phyloP scores from a whole-genome alignment of 2,797 vertebrate genomes.

The Halcyon leucocephala region DNA sequence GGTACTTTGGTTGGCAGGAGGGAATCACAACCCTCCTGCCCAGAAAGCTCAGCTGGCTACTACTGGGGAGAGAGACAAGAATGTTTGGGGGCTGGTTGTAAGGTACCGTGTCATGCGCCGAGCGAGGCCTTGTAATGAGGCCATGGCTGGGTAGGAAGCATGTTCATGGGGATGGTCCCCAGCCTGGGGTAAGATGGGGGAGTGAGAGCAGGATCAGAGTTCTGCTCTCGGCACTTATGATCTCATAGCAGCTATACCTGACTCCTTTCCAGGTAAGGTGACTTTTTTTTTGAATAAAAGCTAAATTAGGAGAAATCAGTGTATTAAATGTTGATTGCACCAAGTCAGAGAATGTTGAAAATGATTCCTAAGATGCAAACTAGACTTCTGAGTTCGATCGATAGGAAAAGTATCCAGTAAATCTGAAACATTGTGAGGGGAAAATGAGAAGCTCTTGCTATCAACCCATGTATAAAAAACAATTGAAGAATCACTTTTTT shows the following conservation, averaged over 20 bases:
- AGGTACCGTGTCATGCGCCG: not conserved
- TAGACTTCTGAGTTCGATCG: not conserved
- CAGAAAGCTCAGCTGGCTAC: not conserved
- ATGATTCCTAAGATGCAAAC: not conserved
- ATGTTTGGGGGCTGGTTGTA: not conserved
- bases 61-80: not conserved
- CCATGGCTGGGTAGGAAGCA: not conserved
- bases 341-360: not conserved
- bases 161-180: fast-evolving
- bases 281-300: not conserved
- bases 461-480: not conserved
- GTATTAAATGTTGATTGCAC: not conserved
- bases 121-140: not conserved
- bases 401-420: too few species aligned
- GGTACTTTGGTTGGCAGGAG: not conserved
- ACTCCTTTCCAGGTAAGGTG: not conserved
- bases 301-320: not conserved
- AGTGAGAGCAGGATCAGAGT: not conserved
- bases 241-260: not conserved
- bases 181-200: not conserved
- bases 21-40: not conserved
- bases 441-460: not conserved
- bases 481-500: not conserved
- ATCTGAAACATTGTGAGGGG: not conserved
- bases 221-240: not conserved